Percentiles rank a stretch among this genome's conserved stretches.
Conservation (phyloP, 2,797 vertebrate genomes). For the Macropus fuliginosus region DNA sequence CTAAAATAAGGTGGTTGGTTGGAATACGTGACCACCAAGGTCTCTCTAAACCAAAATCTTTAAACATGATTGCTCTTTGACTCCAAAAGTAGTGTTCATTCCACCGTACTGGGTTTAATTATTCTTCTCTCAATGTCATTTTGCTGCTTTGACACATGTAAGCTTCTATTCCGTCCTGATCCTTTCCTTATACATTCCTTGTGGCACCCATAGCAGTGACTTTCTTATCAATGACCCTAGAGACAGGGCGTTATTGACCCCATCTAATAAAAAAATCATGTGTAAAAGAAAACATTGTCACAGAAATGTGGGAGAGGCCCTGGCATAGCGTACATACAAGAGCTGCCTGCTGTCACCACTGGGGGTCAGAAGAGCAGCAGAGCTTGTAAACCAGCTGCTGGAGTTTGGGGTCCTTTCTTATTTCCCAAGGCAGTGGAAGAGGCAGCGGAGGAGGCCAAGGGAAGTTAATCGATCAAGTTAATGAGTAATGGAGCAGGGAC, state of each 20-base stretch:
- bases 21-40: not conserved
- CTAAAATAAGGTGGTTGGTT: not conserved
- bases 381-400: not conserved
- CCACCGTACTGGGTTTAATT: not conserved
- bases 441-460: not conserved
- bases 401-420: not conserved
- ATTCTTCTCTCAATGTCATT: not conserved
- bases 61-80: not conserved
- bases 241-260: not conserved
- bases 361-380: not conserved
- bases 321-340: not conserved
- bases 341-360: conserved; percentile 2
- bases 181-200: not conserved
- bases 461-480: not conserved
- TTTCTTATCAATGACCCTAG: not conserved
- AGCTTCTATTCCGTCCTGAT: not conserved
- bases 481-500: not conserved
- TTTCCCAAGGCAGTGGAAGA: not conserved
- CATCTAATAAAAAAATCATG: not conserved
- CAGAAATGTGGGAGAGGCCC: not conserved
- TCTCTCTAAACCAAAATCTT: not conserved
- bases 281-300: not conserved
- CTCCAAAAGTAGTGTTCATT: not conserved
- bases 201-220: not conserved
- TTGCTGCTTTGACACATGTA: not conserved